Evolutionary conservation across 2,113 vertebrate genomes (phyloP).

Genomic region (Neopipo cinnamomea): DNA sequence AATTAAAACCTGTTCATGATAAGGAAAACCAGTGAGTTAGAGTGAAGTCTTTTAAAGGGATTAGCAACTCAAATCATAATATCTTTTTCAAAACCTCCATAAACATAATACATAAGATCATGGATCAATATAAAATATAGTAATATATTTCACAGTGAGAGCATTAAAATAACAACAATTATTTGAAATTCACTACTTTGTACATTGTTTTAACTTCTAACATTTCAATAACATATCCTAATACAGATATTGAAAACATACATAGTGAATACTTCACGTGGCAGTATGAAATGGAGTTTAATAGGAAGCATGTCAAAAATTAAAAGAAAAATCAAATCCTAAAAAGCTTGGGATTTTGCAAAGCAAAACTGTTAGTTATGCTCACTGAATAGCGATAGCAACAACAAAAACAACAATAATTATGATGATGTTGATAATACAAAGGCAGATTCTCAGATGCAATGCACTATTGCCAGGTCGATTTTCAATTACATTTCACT

Average conservation of each 20-base stretch:
- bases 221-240: not conserved
- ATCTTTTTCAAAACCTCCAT: not conserved
- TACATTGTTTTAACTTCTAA: not conserved
- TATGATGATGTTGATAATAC: slow-evolving; percentile 71
- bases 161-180: not conserved
- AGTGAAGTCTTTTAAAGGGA: not conserved
- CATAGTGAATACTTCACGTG: not conserved
- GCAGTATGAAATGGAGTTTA: slow-evolving; percentile 41
- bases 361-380: slow-evolving; percentile 52
- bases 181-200: not conserved
- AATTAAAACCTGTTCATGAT: not conserved
- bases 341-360: slow-evolving; percentile 52
- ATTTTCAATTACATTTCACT: slow-evolving; percentile 83
- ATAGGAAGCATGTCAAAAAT: slow-evolving; percentile 20
- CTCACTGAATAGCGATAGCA: slow-evolving; percentile 61
- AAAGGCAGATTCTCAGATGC: slow-evolving; percentile 76
- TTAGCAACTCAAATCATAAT: not conserved
- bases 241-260: not conserved
- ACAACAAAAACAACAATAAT: slow-evolving; percentile 72
- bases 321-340: slow-evolving; percentile 58
- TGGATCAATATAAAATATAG: not conserved
- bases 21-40: not conserved
- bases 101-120: not conserved
- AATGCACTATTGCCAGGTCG: slow-evolving; percentile 74
- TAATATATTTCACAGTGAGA: not conserved